Evolutionary conservation across 2,797 vertebrate genomes (phyloP).

Genomic region (Phalloptychus januarius): DNA sequence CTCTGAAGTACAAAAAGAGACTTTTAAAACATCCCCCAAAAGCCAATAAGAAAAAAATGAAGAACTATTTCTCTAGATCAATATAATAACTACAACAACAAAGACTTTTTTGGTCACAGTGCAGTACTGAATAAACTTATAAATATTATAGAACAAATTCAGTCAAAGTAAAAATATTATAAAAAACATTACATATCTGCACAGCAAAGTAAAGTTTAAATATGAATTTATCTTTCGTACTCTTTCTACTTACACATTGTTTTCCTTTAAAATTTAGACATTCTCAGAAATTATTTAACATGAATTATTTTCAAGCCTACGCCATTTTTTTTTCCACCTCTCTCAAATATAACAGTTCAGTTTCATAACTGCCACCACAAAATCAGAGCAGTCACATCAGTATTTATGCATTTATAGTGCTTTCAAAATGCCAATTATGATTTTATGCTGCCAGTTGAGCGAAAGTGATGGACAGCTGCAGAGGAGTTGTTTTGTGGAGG

Average conservation of each 20-base stretch:
- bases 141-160: neutral
- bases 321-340: neutral
- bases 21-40: neutral
- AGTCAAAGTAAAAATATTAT: neutral
- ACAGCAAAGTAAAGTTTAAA: neutral
- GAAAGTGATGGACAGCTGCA: conserved; percentile 47
- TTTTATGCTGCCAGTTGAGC: neutral
- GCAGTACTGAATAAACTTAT: neutral
- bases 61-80: neutral
- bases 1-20: neutral
- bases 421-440: conserved; percentile 23
- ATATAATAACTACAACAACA: neutral
- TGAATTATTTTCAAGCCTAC: neutral
- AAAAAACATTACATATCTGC: neutral
- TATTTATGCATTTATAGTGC: conserved; percentile 25
- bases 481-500: conserved; percentile 27
- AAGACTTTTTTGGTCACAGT: neutral
- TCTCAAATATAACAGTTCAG: conserved; percentile 9
- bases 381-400: conserved; percentile 11
- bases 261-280: neutral
- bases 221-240: neutral
- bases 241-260: neutral
- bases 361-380: conserved; percentile 1
- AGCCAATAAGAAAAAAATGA: neutral
- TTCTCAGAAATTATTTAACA: neutral